phyloP scores from a whole-genome alignment of 2,113 vertebrate genomes.

The Podilymbus podiceps region DNA sequence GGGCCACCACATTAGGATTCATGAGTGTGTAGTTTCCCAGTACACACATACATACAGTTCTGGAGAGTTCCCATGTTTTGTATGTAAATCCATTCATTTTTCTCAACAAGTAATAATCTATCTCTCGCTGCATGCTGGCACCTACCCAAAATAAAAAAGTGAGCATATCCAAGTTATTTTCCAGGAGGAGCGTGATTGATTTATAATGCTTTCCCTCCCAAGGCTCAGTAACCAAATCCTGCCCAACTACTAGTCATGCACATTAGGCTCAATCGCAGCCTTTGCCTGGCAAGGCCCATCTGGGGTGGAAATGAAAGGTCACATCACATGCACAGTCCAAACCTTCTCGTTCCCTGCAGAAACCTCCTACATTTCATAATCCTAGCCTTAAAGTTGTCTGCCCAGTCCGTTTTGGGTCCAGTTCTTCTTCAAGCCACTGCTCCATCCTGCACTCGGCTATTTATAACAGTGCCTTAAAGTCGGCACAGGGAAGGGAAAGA shows the following conservation, averaged over 20 bases:
- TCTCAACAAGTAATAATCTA: not conserved
- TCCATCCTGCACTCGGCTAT: rapidly evolving
- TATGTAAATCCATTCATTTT: not conserved
- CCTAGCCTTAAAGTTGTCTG: not conserved
- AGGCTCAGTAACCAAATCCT: not conserved
- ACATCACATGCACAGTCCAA: not conserved
- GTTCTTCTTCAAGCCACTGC: not conserved
- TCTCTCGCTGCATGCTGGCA: not conserved
- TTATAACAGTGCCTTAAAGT: not conserved
- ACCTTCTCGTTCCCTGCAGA: not conserved
- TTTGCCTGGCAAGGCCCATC: not conserved
- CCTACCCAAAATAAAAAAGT: not conserved
- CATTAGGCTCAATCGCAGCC: not conserved
- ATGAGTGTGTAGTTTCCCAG: not conserved
- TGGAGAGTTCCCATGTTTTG: not conserved
- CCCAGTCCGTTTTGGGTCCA: not conserved
- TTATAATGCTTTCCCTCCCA: not conserved
- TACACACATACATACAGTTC: not conserved
- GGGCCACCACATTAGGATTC: not conserved
- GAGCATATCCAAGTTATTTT: not conserved
- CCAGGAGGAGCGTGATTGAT: not conserved
- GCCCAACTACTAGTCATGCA: not conserved
- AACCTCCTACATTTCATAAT: not conserved
- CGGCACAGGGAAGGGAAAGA: not conserved
- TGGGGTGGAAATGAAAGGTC: not conserved